Evolutionary conservation across 1,140 invertebrate species (phyloP), one percentile per base, ranked within the genome.

Genomic region (Ips nitidus): DNA sequence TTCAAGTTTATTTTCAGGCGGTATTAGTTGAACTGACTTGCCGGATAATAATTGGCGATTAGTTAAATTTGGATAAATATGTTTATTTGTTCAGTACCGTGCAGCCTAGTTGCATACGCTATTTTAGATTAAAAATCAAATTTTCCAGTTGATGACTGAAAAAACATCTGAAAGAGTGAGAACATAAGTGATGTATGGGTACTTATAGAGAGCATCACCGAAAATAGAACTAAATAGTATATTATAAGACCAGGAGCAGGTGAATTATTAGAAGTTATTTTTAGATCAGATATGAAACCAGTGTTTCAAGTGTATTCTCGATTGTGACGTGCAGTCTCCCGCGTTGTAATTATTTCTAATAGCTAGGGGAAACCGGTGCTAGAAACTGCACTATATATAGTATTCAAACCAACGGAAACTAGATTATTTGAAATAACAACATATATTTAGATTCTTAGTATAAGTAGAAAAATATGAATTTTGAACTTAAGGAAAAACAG

Each of bases 381-480:
- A 22, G 22, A 22, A 22, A 22, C 22, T 22, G 22, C 22, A 22
- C 22, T 22, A 22, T 22, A 22, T 22, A 22, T 22, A 22, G 22
- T 22, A 22, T 22, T 22, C 22, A 22, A 22, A 22, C 22, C 22
- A 22, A 22, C 22, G 22, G 22, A 50, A 50, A 50, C 7, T 50
- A 8, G 6, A 22, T 56, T 7, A 36, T 56, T 37, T 39, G 40
- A 55, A 66, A 56, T 66, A 66, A 66, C 41, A 67, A 67, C 65
- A 67, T 67, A 59, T 67, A 67, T 67, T 66, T 66, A 56, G 52
- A 6, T 53, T 47, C n/a, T 52, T 42, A 36, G n/a, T 58, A 41
- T 58, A 72, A 56, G 71, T 72, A 72, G 59, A 72, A 72, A 72
- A 72, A 72, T 72, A 72, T 40, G 53, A 72, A 72, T 69, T 72